Evolutionary conservation across 2,888 invertebrate genomes (phyloP).

Genomic region (Phalangium opilio): DNA sequence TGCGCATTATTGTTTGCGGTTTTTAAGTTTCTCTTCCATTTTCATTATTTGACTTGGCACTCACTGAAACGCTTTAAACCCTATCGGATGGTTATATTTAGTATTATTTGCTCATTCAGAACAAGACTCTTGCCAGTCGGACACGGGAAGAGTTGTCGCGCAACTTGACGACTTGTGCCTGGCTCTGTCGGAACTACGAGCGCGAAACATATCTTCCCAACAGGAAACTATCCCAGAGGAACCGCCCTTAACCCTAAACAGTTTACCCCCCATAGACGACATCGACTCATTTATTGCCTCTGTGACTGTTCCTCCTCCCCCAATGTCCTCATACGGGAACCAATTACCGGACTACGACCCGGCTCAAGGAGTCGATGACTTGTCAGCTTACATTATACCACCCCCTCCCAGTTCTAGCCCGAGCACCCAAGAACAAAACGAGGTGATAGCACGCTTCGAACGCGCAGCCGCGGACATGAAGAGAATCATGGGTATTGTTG

Average conservation of each 20-base stretch:
- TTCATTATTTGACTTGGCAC: too few relatives aligned
- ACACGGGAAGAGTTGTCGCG: constrained; percentile 12
- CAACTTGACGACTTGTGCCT: constrained; percentile 12
- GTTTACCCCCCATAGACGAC: constrained; percentile 8
- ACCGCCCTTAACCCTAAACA: background rate
- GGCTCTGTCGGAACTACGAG: constrained; percentile 9
- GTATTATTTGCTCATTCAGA: too few relatives aligned
- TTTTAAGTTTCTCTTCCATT: too few relatives aligned
- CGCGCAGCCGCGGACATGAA: constrained; percentile 22
- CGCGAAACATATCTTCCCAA: background rate
- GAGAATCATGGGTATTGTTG: constrained; percentile 15
- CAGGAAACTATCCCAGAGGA: background rate
- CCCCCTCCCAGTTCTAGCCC: constrained; percentile 42
- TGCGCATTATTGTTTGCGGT: too few relatives aligned
- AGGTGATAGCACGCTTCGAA: constrained; percentile 22
- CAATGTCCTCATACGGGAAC: constrained; percentile 16
- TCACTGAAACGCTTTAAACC: background rate
- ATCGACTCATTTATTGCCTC: constrained; percentile 69
- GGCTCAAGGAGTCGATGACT: constrained; percentile 46
- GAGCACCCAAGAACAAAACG: constrained; percentile 16
- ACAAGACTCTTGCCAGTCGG: background rate
- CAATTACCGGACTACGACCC: background rate
- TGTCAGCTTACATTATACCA: constrained; percentile 69
- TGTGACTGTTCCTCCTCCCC: constrained; percentile 63
- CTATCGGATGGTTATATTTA: background rate